phyloP scores from a whole-genome alignment of 2,113 vertebrate species.

The Chaenogobius annularis region DNA sequence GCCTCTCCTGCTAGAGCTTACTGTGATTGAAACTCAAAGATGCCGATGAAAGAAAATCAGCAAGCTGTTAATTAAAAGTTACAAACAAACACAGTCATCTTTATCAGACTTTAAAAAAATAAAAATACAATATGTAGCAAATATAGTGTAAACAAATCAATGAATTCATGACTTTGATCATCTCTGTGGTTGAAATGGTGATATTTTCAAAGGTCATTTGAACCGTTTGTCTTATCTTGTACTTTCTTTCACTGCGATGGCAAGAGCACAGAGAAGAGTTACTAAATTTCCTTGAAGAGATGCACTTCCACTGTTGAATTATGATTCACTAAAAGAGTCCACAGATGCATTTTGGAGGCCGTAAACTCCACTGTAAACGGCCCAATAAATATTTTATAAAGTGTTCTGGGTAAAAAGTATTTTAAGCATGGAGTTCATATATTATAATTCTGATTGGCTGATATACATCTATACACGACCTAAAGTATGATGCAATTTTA shows the following conservation, averaged over 20 bases:
- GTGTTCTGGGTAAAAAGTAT: conserved; percentile 27
- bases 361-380: conserved; percentile 28
- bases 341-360: conserved; percentile 7
- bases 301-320: conserved; percentile 32
- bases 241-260: conserved; percentile 54
- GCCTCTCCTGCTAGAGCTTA: conserved; percentile 1
- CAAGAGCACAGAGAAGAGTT: conserved; percentile 46
- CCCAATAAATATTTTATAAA: conserved; percentile 37
- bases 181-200: conserved; percentile 60
- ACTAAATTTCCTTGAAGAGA: conserved; percentile 12
- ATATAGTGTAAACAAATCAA: conserved; percentile 54
- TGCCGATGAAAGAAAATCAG: background rate
- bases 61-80: conserved; percentile 22
- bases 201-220: conserved; percentile 74
- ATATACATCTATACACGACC: background rate
- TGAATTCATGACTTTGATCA: conserved; percentile 51
- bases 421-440: background rate
- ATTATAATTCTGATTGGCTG: background rate
- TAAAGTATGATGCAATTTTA: background rate
- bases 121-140: background rate
- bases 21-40: background rate
- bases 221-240: conserved; percentile 68
- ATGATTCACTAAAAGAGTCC: conserved; percentile 23
- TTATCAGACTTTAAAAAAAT: background rate
- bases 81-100: background rate